Evolutionary conservation across 2,113 vertebrate species (phyloP).

Genomic region (Pristiophorus japonicus): DNA sequence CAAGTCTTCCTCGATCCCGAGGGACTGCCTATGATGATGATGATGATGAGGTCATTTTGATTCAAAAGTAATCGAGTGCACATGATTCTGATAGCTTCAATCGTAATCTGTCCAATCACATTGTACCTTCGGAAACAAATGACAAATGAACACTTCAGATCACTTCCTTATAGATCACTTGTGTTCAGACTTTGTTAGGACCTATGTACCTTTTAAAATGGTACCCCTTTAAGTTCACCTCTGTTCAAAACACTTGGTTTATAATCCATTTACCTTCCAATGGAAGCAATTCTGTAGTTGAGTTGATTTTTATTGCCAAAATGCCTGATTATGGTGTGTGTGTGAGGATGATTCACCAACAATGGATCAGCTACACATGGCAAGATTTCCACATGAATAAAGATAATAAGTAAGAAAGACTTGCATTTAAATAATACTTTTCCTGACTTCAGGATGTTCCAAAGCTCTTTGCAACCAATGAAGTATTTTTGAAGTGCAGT

Average conservation of each 20-base stretch:
- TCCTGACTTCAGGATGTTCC: no score
- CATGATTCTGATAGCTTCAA: background rate
- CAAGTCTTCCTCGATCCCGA: no score
- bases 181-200: background rate
- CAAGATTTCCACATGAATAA: background rate
- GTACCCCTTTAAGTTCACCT: background rate
- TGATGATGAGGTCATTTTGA: no score
- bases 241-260: background rate
- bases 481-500: background rate
- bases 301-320: background rate
- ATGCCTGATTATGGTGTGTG: background rate
- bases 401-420: background rate
- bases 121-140: background rate
- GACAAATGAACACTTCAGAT: background rate
- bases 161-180: background rate
- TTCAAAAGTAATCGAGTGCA: background rate
- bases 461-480: background rate
- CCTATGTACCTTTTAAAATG: background rate
- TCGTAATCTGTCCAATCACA: background rate
- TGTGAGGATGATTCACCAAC: background rate
- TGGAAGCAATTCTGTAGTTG: background rate
- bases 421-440: background rate
- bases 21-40: no score
- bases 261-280: background rate
- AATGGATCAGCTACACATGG: background rate